Conservation (phyloP, 2,888 invertebrate genomes). For the Dasysyrphus albostriatus region DNA sequence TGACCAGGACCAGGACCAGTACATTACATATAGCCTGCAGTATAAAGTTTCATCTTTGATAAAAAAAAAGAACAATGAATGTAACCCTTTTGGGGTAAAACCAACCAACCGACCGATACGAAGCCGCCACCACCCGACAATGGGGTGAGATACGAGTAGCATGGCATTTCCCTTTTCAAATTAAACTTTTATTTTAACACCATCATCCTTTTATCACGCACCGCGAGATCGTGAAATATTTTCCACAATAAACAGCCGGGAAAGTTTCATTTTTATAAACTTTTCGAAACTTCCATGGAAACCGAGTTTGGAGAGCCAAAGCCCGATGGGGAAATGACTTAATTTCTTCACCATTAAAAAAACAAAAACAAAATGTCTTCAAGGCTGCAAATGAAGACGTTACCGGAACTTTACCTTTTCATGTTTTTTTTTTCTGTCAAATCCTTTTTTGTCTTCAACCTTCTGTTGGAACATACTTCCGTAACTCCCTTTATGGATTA, state of each 20-base stretch:
- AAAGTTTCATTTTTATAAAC: conserved; percentile 6
- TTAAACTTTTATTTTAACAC: conserved; percentile 22
- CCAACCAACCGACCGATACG: background rate
- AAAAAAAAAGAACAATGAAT: background rate
- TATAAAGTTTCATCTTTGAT: conserved; percentile 5
- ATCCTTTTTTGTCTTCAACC: background rate
- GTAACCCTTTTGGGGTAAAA: background rate
- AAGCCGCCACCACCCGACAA: no score
- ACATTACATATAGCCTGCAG: background rate
- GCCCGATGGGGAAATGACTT: background rate
- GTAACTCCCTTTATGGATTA: conserved; percentile 41
- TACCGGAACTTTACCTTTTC: background rate
- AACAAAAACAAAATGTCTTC: conserved; percentile 2
- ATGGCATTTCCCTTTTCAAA: background rate
- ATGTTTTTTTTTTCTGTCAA: background rate
- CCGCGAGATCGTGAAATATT: background rate
- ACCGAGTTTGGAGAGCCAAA: background rate
- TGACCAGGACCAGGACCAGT: background rate
- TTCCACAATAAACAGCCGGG: background rate
- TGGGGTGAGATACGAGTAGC: background rate
- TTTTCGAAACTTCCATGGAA: background rate
- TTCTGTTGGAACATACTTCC: conserved; percentile 20
- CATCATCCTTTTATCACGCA: background rate
- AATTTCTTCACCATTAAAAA: conserved; percentile 18
- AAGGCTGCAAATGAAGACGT: background rate